A percentile compares a stretch with the other conserved stretches of the same genome.
Conservation (phyloP, 2,113 vertebrate species). For the Lathamus discolor region DNA sequence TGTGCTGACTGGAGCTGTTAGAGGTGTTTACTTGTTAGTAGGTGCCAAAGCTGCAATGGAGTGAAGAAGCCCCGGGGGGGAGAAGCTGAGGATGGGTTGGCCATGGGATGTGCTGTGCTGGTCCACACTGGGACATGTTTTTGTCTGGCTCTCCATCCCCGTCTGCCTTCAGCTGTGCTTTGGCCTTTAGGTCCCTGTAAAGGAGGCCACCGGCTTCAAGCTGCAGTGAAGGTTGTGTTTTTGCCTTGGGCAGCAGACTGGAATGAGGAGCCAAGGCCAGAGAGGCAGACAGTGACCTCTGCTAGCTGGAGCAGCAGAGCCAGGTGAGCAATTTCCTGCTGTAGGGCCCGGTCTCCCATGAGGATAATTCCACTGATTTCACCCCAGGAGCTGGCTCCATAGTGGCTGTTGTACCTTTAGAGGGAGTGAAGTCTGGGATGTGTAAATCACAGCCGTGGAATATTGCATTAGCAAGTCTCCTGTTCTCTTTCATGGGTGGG, state of each 20-base stretch:
- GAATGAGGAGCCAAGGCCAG: not conserved
- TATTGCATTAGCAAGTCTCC: not conserved
- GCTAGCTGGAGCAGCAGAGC: not conserved
- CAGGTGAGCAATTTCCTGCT: slow-evolving; percentile 15
- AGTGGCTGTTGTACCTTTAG: not conserved
- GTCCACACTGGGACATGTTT: accelerated
- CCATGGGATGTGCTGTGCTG: not conserved
- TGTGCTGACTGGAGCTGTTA: not conserved
- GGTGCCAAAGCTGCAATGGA: not conserved
- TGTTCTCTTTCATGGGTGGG: not conserved
- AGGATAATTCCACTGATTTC: not conserved
- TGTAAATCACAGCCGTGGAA: not conserved
- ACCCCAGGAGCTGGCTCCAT: not conserved
- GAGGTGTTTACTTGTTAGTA: not conserved
- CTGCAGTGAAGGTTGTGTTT: not conserved
- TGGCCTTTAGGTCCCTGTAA: not conserved
- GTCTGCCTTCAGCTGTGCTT: not conserved
- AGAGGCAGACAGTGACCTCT: not conserved
- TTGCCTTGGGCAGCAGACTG: not conserved
- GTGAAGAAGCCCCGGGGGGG: not conserved
- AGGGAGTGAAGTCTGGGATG: not conserved
- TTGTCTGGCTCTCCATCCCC: not conserved
- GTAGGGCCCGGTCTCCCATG: not conserved
- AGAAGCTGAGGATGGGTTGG: not conserved
- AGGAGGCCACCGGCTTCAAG: not conserved